Evolutionary conservation across 2,888 invertebrate species (phyloP).

Genomic region (Hypselothyrea guttata): DNA sequence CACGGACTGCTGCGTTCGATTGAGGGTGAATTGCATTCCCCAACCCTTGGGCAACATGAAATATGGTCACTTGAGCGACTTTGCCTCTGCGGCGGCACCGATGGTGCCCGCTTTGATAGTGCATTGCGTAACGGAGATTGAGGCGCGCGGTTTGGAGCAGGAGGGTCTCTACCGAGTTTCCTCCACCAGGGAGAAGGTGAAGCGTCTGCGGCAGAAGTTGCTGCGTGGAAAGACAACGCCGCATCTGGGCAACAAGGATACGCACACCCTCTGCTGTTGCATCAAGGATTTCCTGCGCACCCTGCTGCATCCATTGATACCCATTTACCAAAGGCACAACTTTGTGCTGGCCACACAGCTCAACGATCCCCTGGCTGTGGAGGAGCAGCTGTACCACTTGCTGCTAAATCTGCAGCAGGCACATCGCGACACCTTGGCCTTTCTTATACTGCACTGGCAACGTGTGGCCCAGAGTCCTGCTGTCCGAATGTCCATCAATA

Average conservation of each 20-base stretch:
- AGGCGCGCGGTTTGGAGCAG: slow-evolving; percentile 53
- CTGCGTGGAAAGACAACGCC: slow-evolving; percentile 58
- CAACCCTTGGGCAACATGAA: slow-evolving; percentile 47
- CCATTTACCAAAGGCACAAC: slow-evolving; percentile 39
- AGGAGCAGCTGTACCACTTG: slow-evolving; percentile 51
- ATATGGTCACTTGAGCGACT: slow-evolving; percentile 49
- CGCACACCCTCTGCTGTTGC: slow-evolving; percentile 63
- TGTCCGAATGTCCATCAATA: slow-evolving; percentile 54
- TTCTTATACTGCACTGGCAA: slow-evolving; percentile 67
- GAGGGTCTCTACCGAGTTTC: slow-evolving; percentile 67
- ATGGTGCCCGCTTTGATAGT: slow-evolving; percentile 66
- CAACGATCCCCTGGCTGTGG: slow-evolving; percentile 31
- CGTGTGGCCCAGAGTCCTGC: slow-evolving; percentile 57
- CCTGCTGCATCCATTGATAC: slow-evolving; percentile 52
- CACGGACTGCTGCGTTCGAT: slow-evolving; percentile 41
- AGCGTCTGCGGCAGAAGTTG: slow-evolving; percentile 56
- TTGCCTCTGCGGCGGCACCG: slow-evolving; percentile 55
- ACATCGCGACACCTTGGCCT: slow-evolving; percentile 60
- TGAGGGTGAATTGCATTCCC: slow-evolving; percentile 62
- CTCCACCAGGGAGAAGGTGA: slow-evolving; percentile 63
- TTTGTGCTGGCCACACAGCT: slow-evolving; percentile 54
- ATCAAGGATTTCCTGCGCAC: slow-evolving; percentile 61
- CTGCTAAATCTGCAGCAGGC: slow-evolving; percentile 47
- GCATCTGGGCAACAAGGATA: slow-evolving; percentile 60
- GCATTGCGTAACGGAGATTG: slow-evolving; percentile 70